These are phyloP conservation scores for Centropyge bicolor DNA, from an alignment of 2,797 vertebrate genomes.

Conservation along the genomic window DNA sequence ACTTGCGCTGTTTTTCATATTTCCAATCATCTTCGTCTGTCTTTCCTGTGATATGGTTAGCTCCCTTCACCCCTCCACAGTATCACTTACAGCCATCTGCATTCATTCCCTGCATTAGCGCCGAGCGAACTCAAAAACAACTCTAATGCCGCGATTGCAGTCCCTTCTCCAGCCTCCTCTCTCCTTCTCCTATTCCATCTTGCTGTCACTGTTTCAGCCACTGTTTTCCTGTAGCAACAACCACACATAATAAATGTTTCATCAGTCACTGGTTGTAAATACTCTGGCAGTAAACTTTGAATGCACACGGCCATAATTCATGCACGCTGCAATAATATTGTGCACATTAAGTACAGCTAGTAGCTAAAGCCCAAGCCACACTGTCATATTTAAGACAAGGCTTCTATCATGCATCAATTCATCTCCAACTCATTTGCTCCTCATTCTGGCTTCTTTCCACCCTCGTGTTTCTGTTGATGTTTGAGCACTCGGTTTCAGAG, in stretches of 20 bases:
- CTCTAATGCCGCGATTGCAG: conserved; percentile 16
- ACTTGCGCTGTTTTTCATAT: conserved; percentile 40
- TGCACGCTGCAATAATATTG: not conserved
- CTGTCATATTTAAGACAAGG: not conserved
- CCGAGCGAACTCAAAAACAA: conserved; percentile 61
- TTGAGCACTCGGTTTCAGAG: not conserved
- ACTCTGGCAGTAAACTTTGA: conserved; percentile 29
- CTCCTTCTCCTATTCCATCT: conserved; percentile 18
- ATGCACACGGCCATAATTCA: conserved; percentile 15
- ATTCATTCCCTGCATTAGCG: conserved; percentile 45
- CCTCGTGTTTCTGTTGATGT: not conserved
- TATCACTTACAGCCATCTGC: conserved; percentile 32
- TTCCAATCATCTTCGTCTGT: conserved; percentile 56
- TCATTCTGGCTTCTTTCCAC: not conserved
- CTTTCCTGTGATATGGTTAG: conserved; percentile 10
- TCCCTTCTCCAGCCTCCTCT: conserved; percentile 22
- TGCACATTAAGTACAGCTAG: conserved; percentile 13
- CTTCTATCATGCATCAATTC: not conserved
- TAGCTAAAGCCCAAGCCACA: not conserved
- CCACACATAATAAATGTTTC: conserved; percentile 35
- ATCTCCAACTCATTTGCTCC: not conserved
- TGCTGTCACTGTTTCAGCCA: conserved; percentile 21
- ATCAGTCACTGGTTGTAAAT: conserved; percentile 47
- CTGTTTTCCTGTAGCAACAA: conserved; percentile 38
- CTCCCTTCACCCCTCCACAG: conserved; percentile 23